Evolutionary conservation across 2,888 invertebrate genomes (phyloP).

Genomic region (Creontiades dilutus): DNA sequence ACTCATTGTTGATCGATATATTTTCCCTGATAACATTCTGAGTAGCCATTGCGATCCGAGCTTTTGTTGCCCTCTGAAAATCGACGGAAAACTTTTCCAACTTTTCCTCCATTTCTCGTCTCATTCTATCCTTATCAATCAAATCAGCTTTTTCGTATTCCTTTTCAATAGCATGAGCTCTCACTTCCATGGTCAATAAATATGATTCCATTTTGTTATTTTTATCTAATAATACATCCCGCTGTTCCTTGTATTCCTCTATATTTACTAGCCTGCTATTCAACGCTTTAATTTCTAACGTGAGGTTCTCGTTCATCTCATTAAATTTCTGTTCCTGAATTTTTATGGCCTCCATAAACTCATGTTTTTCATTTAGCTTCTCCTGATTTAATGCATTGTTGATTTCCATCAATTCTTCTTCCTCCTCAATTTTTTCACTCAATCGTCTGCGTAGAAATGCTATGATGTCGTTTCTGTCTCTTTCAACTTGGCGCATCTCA

Average conservation of each 20-base stretch:
- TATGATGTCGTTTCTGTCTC: slow-evolving; percentile 32
- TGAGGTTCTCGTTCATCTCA: slow-evolving; percentile 35
- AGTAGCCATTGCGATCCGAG: slow-evolving; percentile 22
- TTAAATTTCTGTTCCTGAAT: slow-evolving; percentile 1
- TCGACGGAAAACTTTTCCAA: slow-evolving; percentile 37
- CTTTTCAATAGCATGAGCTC: slow-evolving; percentile 45
- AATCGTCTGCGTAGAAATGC: slow-evolving; percentile 27
- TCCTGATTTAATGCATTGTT: neutral
- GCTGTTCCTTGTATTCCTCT: slow-evolving; percentile 48
- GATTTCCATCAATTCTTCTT: slow-evolving; percentile 20
- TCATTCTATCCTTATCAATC: slow-evolving; percentile 59
- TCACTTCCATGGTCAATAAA: slow-evolving; percentile 46
- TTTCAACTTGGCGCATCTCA: slow-evolving; percentile 47
- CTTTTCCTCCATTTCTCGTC: slow-evolving; percentile 60
- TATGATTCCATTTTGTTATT: slow-evolving; percentile 58
- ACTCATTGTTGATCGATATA: slow-evolving; percentile 52
- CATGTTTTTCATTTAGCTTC: neutral
- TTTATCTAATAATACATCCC: slow-evolving; percentile 51
- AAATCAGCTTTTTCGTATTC: slow-evolving; percentile 64
- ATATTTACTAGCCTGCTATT: neutral
- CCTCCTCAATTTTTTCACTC: slow-evolving; percentile 55
- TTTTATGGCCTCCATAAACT: slow-evolving; percentile 17
- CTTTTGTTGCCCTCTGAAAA: slow-evolving; percentile 54
- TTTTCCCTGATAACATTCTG: slow-evolving; percentile 62
- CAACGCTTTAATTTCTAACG: slow-evolving; percentile 55